Evolutionary conservation across 2,797 vertebrate species (phyloP), one percentile per base, ranked within the genome.

Genomic region (Sebastes hubbsi): DNA sequence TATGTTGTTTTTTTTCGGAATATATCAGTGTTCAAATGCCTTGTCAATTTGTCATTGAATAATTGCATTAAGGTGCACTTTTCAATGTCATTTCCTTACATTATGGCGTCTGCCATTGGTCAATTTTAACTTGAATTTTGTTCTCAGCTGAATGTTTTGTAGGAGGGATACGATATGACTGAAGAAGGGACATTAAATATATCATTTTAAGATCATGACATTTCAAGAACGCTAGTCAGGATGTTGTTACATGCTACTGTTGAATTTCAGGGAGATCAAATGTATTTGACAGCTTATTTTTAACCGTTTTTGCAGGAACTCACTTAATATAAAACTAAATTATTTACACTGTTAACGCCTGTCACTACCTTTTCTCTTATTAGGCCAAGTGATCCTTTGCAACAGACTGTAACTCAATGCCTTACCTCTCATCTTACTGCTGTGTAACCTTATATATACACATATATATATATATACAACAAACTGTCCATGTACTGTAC

Each of bases 401-500:
- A 67, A 58, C 76, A 80, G 69, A 88, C 71, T 78, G 59, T 75
- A 88, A 88, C 68, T 71, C 54, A 63, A 84, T 92, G 94, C 94
- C 94, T 95, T 94, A 93, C 85, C 70, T 75, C 59, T 82, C 66
- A 80, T 72, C 32, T 78, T 10, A 75, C 74, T 70, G 77, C 81
- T 80, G 61, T 77, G 63, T 87, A 66, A 78, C 75, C 63, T 73
- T 55, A 73, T 77, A 18, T 24, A 24, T 24, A 24, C 24, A 24
- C 18, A 27, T 22, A 16, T 38, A 27, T 22, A 27, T 22, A 36
- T 36, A 27, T 22, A 30, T 55, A 79, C 64, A 69, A 25, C 62
- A 24, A 56, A 71, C 22, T 75, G 38, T 88, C 52, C 10, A 42
- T 70, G 89, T 91, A 92, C 86, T 91, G n/a, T 34, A 63, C 12